Conservation (phyloP, 2,797 vertebrate genomes). For the Cetoscarus ocellatus region DNA sequence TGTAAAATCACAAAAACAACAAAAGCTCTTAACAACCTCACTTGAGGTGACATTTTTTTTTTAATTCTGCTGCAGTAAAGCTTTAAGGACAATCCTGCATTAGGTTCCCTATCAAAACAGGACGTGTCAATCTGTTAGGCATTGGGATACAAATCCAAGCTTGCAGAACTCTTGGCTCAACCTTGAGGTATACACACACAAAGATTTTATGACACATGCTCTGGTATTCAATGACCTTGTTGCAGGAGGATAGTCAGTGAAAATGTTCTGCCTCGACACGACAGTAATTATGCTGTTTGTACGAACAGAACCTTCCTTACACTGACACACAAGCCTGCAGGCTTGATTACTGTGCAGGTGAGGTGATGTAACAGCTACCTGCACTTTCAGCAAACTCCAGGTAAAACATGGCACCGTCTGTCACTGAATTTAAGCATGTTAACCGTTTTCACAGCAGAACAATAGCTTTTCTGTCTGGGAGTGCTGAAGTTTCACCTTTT, state of each 20-base stretch:
- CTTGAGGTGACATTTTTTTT: too few species aligned
- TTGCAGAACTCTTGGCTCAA: neutral
- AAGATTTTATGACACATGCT: slow-evolving; percentile 16
- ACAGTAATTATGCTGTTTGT: slow-evolving; percentile 31
- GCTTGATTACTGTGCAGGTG: slow-evolving; percentile 23
- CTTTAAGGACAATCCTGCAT: neutral
- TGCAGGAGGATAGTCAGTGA: slow-evolving; percentile 5
- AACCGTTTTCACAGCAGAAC: slow-evolving; percentile 28
- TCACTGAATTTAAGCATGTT: slow-evolving; percentile 17
- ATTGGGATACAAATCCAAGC: neutral
- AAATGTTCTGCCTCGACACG: slow-evolving; percentile 44
- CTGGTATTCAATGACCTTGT: slow-evolving; percentile 12
- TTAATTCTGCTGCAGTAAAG: too few species aligned
- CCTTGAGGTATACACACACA: slow-evolving; percentile 12
- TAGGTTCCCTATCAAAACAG: neutral
- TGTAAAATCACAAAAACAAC: too few species aligned
- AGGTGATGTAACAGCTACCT: slow-evolving; percentile 28
- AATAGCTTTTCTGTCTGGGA: slow-evolving; percentile 34
- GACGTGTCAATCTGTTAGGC: slow-evolving; percentile 17
- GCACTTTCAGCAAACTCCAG: slow-evolving; percentile 1
- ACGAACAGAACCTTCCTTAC: slow-evolving; percentile 4
- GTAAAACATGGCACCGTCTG: slow-evolving; percentile 3
- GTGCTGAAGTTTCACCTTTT: slow-evolving; percentile 49
- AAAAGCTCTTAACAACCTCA: too few species aligned
- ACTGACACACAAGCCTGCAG: slow-evolving; percentile 31